These are phyloP conservation scores for Heliothis subflexa DNA, from an alignment of 1,140 invertebrate species.

Conservation along the genomic window DNA sequence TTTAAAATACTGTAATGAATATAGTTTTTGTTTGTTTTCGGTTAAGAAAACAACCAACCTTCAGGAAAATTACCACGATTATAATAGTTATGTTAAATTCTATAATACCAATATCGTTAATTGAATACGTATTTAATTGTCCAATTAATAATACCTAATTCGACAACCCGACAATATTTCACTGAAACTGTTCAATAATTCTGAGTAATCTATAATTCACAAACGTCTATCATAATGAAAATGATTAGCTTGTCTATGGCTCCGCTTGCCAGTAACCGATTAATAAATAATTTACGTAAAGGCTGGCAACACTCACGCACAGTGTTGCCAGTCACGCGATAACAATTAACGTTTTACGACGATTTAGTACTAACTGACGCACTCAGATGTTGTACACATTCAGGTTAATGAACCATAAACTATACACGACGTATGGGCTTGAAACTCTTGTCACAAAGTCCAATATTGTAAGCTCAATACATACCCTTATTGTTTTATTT, in stretches of 20 bases:
- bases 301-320: constrained; percentile 28
- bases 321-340: constrained; percentile 39
- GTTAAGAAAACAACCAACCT: too few species aligned
- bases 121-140: neutral
- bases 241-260: constrained; percentile 30
- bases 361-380: constrained; percentile 14
- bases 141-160: neutral
- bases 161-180: neutral
- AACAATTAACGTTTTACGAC: constrained; percentile 20
- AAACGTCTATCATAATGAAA: constrained; percentile 28
- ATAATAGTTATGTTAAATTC: neutral
- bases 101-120: neutral
- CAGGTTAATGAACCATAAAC: constrained; percentile 6
- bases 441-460: neutral
- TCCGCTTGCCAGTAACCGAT: constrained; percentile 20
- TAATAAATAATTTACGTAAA: constrained; percentile 40
- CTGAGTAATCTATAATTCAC: constrained; percentile 12
- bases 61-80: too few species aligned
- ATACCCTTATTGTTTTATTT: too few species aligned
- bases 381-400: constrained; percentile 23
- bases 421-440: neutral
- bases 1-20: too few species aligned
- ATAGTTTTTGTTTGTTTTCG: too few species aligned
- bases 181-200: constrained; percentile 18
- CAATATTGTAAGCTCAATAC: too few species aligned